Percentiles rank a stretch among this genome's conserved stretches.
Conservation (phyloP, 1,140 invertebrate species). For the Tenebrio molitor region DNA sequence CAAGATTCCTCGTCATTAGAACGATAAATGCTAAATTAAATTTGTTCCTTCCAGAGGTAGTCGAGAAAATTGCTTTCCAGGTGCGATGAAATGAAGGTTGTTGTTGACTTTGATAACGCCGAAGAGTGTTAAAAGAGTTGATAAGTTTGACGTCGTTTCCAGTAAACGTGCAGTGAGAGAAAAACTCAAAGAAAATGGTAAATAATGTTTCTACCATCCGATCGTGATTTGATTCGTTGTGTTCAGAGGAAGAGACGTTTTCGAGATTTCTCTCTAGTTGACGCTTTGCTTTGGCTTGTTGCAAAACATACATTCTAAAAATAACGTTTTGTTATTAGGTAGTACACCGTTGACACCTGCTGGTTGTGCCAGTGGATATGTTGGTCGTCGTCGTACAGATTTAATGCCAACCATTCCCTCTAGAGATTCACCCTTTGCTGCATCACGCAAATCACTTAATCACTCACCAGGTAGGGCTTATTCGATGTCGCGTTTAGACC, state of each 20-base stretch:
- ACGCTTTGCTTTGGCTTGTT: conserved; percentile 13
- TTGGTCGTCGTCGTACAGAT: conserved; percentile 88
- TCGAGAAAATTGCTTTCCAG: background rate
- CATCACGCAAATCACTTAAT: conserved; percentile 72
- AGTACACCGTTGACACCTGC: conserved; percentile 63
- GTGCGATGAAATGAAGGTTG: background rate
- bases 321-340: conserved; percentile 52
- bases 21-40: background rate
- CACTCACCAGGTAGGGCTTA: conserved; percentile 88
- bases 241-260: background rate
- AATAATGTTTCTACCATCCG: too few species aligned
- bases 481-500: conserved; percentile 92
- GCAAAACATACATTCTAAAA: conserved; percentile 9
- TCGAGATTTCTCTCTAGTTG: background rate
- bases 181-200: background rate
- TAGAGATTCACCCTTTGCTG: conserved; percentile 72
- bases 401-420: conserved; percentile 90
- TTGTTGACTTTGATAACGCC: background rate
- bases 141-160: background rate
- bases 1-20: background rate
- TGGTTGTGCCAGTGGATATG: conserved; percentile 74
- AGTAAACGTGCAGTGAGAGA: background rate
- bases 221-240: too few species aligned
- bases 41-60: background rate
- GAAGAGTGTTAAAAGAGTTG: background rate